phyloP scores from a whole-genome alignment of 35 echinoderm and acorn worm species.

The Ophiothrix spiculata region DNA sequence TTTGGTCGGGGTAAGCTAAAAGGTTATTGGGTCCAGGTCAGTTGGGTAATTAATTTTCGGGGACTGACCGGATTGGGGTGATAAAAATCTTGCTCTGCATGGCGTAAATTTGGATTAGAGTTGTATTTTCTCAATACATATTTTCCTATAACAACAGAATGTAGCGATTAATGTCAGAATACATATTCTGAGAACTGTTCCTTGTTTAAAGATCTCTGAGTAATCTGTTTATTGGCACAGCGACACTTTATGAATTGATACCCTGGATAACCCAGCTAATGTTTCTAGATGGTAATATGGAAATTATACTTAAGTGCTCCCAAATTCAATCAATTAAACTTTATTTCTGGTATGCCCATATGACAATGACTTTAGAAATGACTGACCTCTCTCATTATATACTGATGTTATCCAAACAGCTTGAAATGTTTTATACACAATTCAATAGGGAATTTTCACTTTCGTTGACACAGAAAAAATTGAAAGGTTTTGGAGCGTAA shows the following conservation, averaged over 20 bases:
- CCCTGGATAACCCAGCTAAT: not conserved
- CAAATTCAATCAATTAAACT: not conserved
- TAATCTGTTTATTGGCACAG: too few species aligned
- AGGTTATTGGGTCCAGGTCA: too few species aligned
- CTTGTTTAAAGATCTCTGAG: too few species aligned
- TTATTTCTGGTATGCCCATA: not conserved
- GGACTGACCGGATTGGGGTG: too few species aligned
- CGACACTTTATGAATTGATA: not conserved
- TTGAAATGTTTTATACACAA: not conserved
- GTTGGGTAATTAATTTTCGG: too few species aligned
- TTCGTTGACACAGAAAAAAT: not conserved
- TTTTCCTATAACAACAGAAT: too few species aligned
- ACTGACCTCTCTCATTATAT: not conserved
- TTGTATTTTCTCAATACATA: too few species aligned
- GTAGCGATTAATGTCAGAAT: too few species aligned
- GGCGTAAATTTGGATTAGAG: too few species aligned
- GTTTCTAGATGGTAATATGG: not conserved
- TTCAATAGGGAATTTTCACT: not conserved
- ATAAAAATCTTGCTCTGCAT: too few species aligned
- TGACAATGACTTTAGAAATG: not conserved
- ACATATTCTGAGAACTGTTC: too few species aligned
- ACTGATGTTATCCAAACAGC: not conserved
- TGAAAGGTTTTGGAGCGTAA: not conserved
- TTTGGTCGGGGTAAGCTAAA: too few species aligned
- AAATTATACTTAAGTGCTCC: not conserved